Evolutionary conservation across 2,888 invertebrate genomes (phyloP), one percentile per base, ranked within the genome.

Genomic region (Drosophila testacea): DNA sequence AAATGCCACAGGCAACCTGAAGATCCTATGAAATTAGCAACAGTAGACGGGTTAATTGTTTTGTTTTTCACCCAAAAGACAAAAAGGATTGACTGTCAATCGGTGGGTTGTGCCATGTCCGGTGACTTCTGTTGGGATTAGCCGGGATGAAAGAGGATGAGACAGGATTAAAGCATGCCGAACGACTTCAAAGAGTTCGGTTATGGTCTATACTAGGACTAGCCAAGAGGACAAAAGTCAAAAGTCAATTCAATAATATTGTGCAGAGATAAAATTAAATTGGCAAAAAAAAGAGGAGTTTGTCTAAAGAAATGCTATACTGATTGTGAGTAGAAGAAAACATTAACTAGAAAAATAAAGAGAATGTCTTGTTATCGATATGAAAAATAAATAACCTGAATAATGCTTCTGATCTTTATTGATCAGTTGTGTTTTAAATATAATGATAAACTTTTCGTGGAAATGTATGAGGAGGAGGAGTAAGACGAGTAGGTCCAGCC

Each of bases 81-180:
- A 47, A 69, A 79, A 90, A 90, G 90, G 83, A 80, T 83, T 90
- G 83, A 72, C 73, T 73, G 54, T 63, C 44, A 48, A 16, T 44
- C 11, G 10, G 42, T 46, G 84, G 89, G 88, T 72, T 77, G 79
- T 44, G 55, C 73, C 65, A 73, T 80, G 61, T 79, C 70, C 77
- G 75, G 69, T 85, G 89, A 89, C 83, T 89, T 89, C 81, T 84
- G 83, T 77, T 74, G 69, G 75, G 87, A 88, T 91, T 83, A 91
- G 89, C 83, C 78, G 51, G 73, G 89, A 89, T 91, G 79, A 91
- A 69, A 83, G 77, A 63, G 83, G 83, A 84, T 90, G 83, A 90
- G 83, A 73, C 64, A 36, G 82, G 84, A 81, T 88, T 88, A 82
- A 77, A 10, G 38, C 28, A 34, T 61, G 69, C 51, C 60, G 42